phyloP scores from a whole-genome alignment of 1,140 invertebrate species.

The Diuraphis noxia region DNA sequence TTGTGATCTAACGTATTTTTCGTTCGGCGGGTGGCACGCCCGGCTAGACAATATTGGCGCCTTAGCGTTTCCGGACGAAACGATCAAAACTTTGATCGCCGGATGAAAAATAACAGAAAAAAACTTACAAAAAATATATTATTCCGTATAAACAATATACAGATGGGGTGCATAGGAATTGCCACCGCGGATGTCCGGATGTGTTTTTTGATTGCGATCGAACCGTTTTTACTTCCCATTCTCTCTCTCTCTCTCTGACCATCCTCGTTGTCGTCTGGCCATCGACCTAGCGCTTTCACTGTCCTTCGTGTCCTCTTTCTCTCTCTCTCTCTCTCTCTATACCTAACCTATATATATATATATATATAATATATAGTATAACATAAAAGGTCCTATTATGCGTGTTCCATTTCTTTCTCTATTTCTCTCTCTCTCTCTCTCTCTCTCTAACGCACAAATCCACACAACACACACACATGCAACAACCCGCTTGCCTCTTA shows the following conservation, averaged over 20 bases:
- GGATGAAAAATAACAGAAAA: neutral
- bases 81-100: neutral
- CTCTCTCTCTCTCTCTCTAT: too few species aligned
- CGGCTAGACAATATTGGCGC: conserved; percentile 15
- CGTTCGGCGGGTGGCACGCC: neutral
- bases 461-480: neutral
- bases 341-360: too few species aligned
- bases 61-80: neutral
- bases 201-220: neutral
- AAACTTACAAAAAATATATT: neutral
- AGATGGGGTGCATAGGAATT: neutral
- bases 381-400: conserved; percentile 16
- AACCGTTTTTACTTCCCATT: neutral
- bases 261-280: neutral
- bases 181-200: conserved; percentile 12
- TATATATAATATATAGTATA: neutral
- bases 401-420: neutral
- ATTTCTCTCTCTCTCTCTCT: neutral
- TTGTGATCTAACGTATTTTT: neutral
- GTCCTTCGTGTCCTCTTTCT: neutral
- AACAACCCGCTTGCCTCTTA: neutral
- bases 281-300: neutral
- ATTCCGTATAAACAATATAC: neutral
- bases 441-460: neutral
- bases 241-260: neutral